A percentile compares a stretch with the other conserved stretches of the same genome.
phyloP scores from a whole-genome alignment of 2,797 vertebrate species.

The Sebastolobus alascanus region DNA sequence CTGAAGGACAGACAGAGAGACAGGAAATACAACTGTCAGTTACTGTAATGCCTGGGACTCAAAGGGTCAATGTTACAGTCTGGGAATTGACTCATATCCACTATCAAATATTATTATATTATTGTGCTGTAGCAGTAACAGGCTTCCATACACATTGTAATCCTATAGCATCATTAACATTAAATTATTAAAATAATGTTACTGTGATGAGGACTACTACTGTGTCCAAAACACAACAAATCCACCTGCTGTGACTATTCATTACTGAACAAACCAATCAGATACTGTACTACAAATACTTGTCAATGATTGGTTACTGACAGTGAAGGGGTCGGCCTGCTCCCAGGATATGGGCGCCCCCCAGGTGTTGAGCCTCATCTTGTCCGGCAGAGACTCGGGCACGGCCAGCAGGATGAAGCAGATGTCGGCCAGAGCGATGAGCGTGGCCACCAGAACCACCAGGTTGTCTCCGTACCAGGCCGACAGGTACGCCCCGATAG shows the following conservation, averaged over 20 bases:
- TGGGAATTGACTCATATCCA: background rate
- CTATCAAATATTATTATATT: background rate
- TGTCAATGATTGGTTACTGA: conserved; percentile 73
- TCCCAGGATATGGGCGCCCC: conserved; percentile 93
- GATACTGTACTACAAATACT: background rate
- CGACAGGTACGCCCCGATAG: conserved; percentile 94
- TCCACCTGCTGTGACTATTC: background rate
- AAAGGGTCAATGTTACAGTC: conserved; percentile 9
- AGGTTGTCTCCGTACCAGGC: conserved; percentile 91
- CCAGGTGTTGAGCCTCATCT: conserved; percentile 93
- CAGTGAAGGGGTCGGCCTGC: conserved; percentile 93
- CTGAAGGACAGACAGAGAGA: conserved; percentile 74
- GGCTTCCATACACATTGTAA: background rate
- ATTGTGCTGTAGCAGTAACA: background rate
- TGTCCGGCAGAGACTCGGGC: conserved; percentile 93
- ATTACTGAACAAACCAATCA: background rate
- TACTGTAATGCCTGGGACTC: background rate
- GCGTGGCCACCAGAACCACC: conserved; percentile 90
- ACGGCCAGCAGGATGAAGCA: conserved; percentile 93
- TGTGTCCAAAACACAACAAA: conserved; percentile 12
- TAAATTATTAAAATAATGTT: conserved; percentile 9
- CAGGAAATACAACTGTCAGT: conserved; percentile 20
- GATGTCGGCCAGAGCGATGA: conserved; percentile 92
- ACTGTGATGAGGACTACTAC: conserved; percentile 18
- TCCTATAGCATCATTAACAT: conserved; percentile 7